phyloP scores from a whole-genome alignment of 2,113 vertebrate genomes.

The Actenoides lindsayi region DNA sequence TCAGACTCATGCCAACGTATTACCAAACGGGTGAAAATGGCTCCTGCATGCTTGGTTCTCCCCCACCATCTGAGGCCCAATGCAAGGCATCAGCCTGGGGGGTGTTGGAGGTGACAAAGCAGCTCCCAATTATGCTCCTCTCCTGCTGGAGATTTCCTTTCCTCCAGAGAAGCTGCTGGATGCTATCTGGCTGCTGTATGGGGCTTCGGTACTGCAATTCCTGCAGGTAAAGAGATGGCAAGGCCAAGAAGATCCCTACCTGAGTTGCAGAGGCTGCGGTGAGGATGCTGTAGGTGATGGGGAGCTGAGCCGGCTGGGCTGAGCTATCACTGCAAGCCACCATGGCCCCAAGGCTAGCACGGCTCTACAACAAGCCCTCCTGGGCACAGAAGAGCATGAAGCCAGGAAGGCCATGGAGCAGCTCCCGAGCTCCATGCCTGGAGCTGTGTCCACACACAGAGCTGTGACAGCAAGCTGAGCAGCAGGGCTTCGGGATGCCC shows the following conservation, averaged over 20 bases:
- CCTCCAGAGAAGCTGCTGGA: not conserved
- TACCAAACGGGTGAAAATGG: not conserved
- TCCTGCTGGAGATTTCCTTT: not conserved
- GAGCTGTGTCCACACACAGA: rapidly evolving
- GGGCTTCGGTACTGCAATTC: not conserved
- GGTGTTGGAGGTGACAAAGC: not conserved
- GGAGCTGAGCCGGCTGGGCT: not conserved
- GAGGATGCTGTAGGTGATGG: not conserved
- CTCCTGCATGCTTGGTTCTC: not conserved
- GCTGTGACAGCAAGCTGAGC: not conserved
- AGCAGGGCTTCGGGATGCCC: not conserved
- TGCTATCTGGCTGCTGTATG: not conserved
- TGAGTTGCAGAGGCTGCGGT: not conserved
- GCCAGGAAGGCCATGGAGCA: not conserved
- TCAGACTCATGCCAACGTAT: not conserved
- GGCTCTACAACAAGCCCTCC: not conserved
- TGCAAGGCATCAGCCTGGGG: not conserved
- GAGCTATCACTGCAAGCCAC: rapidly evolving
- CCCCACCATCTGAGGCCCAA: not conserved
- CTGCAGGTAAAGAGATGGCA: not conserved
- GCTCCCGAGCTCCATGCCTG: rapidly evolving
- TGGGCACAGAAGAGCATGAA: not conserved
- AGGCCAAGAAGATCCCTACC: not conserved
- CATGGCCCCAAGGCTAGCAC: rapidly evolving
- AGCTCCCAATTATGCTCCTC: not conserved